Conservation (phyloP, 2,797 vertebrate species). For the Salmo trutta region DNA sequence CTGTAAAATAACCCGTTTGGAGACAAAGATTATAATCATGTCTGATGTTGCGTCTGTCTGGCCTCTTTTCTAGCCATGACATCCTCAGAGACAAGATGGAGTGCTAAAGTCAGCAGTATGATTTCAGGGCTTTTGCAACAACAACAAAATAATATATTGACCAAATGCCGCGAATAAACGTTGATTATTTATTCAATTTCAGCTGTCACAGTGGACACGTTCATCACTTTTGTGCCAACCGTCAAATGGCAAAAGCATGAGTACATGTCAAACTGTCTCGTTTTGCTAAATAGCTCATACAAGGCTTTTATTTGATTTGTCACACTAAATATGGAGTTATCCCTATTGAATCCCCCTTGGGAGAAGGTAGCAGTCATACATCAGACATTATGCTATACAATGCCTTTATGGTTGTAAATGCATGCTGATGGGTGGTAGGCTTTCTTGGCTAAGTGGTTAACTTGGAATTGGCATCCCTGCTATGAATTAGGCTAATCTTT, state of each 20-base stretch:
- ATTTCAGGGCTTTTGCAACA: neutral
- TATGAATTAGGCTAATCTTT: conserved; percentile 23
- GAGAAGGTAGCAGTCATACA: conserved; percentile 20
- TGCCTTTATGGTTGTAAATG: conserved; percentile 10
- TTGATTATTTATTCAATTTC: neutral
- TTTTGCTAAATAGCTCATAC: no score
- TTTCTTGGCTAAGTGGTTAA: conserved; percentile 20
- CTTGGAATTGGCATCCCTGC: conserved; percentile 7
- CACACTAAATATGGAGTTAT: neutral
- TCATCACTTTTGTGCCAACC: neutral
- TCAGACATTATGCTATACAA: conserved; percentile 27
- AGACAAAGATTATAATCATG: neutral
- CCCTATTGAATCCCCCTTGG: conserved; percentile 1
- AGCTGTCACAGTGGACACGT: neutral
- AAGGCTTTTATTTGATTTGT: no score
- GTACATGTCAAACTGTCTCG: neutral
- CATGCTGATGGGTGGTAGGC: conserved; percentile 21
- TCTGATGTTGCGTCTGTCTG: conserved; percentile 3
- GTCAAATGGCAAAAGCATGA: neutral
- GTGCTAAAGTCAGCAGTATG: neutral
- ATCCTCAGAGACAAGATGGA: neutral
- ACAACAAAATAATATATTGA: no score
- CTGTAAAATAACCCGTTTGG: neutral
- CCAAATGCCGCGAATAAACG: neutral
- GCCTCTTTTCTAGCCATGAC: neutral